Base-by-base conservation (phyloP, 2,888 invertebrate species). In the Carcina quercana region DNA sequence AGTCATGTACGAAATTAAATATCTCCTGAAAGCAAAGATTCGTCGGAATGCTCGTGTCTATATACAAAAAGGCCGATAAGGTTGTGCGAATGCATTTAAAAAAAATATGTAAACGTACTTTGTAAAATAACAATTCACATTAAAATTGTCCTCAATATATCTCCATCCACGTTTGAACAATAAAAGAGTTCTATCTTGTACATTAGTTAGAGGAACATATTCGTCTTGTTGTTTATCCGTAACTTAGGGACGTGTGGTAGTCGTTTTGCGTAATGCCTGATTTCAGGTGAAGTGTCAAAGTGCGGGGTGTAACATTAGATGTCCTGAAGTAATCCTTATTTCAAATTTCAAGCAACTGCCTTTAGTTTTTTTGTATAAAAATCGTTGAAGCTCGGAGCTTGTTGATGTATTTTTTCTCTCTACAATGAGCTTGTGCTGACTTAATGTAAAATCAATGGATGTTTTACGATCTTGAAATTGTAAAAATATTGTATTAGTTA, bases 161-260 rank as follows among this genome's bases (percentile, higher is more conserved):
- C 55, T 83, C 82, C 82, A 82, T 83, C 82, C 82, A 80, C 65
- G 50, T 65, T 68, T 50, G 75, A 79, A 83, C 82, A 83, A 83
- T 83, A 82, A 80, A 47, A 50, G 53, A 50, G 24, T 20, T 55
- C 50, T 56, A 53, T 53, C 50, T n/a, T 62, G 56, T 68, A 60
- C 48, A 56, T 57, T 60, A 57, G 58, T 40, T 42, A 44, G 49
- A 44, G 40, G 40, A 47, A 32, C 37, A 39, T 31, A 19, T 20
- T 30, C 21, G 28, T 28, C 32, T 35, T 22, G 30, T 22, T 32
- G 43, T 42, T 38, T 24, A 10, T 34, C 34, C 28, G 31, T 40
- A 30, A 27, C 44, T 42, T 44, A 41, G 31, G 39, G 41, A 42
- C 36, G 47, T 52, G 51, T 50, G 54, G 50, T 59, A 55, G 54